Percentiles rank a stretch among this genome's conserved stretches.
Conservation (phyloP, 1,140 invertebrate species). For the Cydia strobilella region DNA sequence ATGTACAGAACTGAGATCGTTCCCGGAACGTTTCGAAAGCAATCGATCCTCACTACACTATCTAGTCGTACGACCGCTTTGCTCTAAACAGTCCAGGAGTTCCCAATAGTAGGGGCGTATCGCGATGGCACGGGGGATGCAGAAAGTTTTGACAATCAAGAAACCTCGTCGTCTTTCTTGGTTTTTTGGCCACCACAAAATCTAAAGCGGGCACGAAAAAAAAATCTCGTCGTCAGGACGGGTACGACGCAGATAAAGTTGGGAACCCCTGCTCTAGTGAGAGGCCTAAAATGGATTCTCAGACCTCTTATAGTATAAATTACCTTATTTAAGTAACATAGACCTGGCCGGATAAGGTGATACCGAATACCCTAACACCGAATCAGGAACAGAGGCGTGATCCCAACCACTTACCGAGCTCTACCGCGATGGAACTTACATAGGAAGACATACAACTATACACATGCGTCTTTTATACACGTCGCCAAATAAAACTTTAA, state of each 20-base stretch:
- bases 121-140: background rate
- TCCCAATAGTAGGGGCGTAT: background rate
- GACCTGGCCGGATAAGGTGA: slow-evolving; percentile 69
- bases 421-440: slow-evolving; percentile 71
- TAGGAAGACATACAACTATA: slow-evolving; percentile 78
- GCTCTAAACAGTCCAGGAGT: background rate
- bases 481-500: slow-evolving; percentile 40
- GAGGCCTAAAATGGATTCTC: slow-evolving; percentile 59
- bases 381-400: slow-evolving; percentile 60
- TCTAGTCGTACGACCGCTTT: slow-evolving; percentile 8
- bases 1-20: slow-evolving; percentile 22
- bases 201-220: background rate
- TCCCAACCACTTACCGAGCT: slow-evolving; percentile 62
- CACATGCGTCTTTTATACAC: slow-evolving; percentile 57
- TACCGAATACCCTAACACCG: slow-evolving; percentile 61
- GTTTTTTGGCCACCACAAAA: background rate
- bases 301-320: slow-evolving; percentile 58
- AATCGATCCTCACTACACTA: slow-evolving; percentile 28
- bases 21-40: slow-evolving; percentile 20
- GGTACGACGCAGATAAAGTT: background rate
- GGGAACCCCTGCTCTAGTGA: slow-evolving; percentile 52
- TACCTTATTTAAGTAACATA: slow-evolving; percentile 65
- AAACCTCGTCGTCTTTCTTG: background rate
- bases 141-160: background rate
- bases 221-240: background rate